Percentiles rank a stretch among this genome's conserved stretches.
phyloP scores from a whole-genome alignment of 2,113 vertebrate species.

The Agapornis roseicollis region DNA sequence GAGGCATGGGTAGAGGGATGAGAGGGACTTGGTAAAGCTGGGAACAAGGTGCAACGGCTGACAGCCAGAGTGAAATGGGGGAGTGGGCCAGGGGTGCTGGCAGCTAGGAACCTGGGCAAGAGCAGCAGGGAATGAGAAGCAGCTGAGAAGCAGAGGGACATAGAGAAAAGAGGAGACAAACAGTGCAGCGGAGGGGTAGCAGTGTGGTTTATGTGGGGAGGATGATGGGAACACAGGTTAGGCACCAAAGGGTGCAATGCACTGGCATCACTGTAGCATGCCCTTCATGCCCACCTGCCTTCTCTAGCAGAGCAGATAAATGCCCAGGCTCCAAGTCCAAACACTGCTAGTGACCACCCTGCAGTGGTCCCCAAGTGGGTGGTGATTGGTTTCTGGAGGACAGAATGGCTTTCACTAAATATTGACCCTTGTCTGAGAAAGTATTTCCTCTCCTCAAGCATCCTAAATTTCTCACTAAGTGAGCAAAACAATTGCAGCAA shows the following conservation, averaged over 20 bases:
- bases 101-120: not conserved
- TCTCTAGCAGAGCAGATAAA: not conserved
- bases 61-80: rapidly evolving
- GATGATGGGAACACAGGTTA: not conserved
- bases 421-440: not conserved
- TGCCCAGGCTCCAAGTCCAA: no score
- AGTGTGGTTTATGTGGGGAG: rapidly evolving
- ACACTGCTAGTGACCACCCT: no score
- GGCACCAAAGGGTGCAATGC: not conserved
- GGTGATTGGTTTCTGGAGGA: not conserved
- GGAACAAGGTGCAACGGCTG: not conserved
- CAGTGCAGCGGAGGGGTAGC: no score
- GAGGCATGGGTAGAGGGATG: not conserved
- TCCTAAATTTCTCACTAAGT: not conserved
- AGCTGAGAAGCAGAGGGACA: not conserved
- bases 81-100: rapidly evolving
- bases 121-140: not conserved
- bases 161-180: not conserved
- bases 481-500: not conserved
- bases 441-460: not conserved
- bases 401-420: not conserved
- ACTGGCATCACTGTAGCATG: rapidly evolving
- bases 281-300: not conserved
- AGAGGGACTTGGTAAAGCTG: not conserved
- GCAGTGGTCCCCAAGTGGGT: not conserved